Evolutionary conservation across 2,797 vertebrate species (phyloP), one percentile per base, ranked within the genome.

Genomic region (Champsocephalus gunnari): DNA sequence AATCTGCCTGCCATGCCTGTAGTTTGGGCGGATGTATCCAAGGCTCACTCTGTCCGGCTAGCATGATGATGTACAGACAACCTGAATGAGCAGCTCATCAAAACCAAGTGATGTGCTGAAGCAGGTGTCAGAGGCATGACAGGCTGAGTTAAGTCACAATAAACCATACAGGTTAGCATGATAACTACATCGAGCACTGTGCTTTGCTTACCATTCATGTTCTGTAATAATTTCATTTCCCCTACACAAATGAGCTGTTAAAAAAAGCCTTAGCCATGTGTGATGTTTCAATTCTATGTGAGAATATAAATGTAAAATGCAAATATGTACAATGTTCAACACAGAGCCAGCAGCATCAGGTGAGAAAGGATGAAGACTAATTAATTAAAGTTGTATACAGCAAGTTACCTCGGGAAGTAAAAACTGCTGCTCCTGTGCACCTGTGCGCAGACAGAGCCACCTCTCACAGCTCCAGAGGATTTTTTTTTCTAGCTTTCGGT

Each of bases 381-480:
- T 21, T n/a, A 32, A 28, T 66, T 16, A 3, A 48, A 60, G 14
- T 51, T 62, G 10, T 41, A 14, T 21, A 48, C 19, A 61, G 45
- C 14, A 0, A 7, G 48, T 41, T 44, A 34, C 62, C 48, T 58
- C 43, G 17, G 60, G 21, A 53, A 24, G 10, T 24, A 28, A n/a
- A 56, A 53, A 47, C 17, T 6, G 45, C 13, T 4, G 12, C 17
- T 14, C 0, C 49, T 64, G 74, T 73, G 58, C 71, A 45, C 73
- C 73, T 84, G 79, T 57, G 43, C 45, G 38, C 81, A 82, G 80
- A 88, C 84, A 86, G 76, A 80, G 61, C 43, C 28, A 8, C 57
- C 55, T 82, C 83, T 83, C 73, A 63, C 56, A 7, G 14, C 75
- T 58, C 48, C 75, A 58, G 61, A 87, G 85, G 82, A 87, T 82